Evolutionary conservation across 2,797 vertebrate species (phyloP).

Genomic region (Columba guinea): DNA sequence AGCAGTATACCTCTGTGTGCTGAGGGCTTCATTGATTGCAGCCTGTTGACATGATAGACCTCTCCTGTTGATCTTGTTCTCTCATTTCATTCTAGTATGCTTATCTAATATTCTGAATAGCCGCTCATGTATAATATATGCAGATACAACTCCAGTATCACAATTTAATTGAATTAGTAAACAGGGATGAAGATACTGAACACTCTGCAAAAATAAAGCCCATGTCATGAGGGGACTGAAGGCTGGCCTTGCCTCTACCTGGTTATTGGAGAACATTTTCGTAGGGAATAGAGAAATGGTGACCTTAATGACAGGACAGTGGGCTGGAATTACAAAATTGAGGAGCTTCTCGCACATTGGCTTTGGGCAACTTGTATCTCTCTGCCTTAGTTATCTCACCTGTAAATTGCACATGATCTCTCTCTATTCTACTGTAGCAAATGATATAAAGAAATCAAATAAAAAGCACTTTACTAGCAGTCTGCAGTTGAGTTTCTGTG

Average conservation of each 20-base stretch:
- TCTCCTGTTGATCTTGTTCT: not conserved
- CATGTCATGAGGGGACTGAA: rapidly evolving
- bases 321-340: not conserved
- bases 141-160: not conserved
- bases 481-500: not conserved
- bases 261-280: not conserved
- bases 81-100: not conserved
- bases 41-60: not conserved
- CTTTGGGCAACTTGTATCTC: not conserved
- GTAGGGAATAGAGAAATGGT: not conserved
- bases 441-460: not conserved
- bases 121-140: not conserved
- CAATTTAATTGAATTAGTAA: not conserved
- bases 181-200: not conserved
- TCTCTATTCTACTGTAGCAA: not conserved
- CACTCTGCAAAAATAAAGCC: not conserved
- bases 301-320: not conserved
- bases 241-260: not conserved
- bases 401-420: not conserved
- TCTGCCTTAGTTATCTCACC: not conserved
- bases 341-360: not conserved
- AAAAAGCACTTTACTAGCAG: not conserved
- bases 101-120: not conserved
- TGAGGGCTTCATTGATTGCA: not conserved
- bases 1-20: not conserved